Evolutionary conservation across 2,888 invertebrate species (phyloP).

Genomic region (Aproaerema taeniolella): DNA sequence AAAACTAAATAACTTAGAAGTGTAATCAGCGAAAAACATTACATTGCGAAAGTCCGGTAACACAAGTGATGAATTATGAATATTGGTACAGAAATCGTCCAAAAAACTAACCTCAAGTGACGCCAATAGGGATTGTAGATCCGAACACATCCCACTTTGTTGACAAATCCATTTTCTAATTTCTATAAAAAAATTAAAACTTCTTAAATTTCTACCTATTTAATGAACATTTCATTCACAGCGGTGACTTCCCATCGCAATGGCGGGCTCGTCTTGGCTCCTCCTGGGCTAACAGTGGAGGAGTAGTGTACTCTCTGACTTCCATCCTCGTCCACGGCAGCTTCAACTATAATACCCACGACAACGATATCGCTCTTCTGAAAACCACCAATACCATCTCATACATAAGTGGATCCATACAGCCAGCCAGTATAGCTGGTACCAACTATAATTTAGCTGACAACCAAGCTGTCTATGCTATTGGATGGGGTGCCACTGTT

Average conservation of each 20-base stretch:
- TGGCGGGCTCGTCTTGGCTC: slow-evolving; percentile 33
- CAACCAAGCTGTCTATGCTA: slow-evolving; percentile 31
- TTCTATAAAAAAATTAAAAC: too few relatives aligned
- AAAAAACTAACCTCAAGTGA: too few relatives aligned
- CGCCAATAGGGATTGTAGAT: too few relatives aligned
- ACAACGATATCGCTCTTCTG: slow-evolving; percentile 35
- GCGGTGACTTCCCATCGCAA: slow-evolving; percentile 15
- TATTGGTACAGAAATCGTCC: too few relatives aligned
- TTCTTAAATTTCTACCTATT: too few relatives aligned
- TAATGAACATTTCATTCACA: slow-evolving; percentile 9
- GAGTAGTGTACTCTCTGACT: slow-evolving; percentile 17
- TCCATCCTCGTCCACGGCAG: slow-evolving; percentile 26
- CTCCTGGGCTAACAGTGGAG: slow-evolving; percentile 26
- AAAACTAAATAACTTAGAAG: too few relatives aligned
- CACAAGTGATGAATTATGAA: too few relatives aligned
- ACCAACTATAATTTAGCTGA: slow-evolving; percentile 29
- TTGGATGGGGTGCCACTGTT: slow-evolving; percentile 33
- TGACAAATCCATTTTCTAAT: too few relatives aligned
- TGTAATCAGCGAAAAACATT: too few relatives aligned
- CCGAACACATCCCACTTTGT: too few relatives aligned
- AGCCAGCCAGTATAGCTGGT: slow-evolving; percentile 27
- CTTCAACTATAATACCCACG: slow-evolving; percentile 25
- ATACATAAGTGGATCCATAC: slow-evolving; percentile 20
- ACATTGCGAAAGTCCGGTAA: too few relatives aligned
- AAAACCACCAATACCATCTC: slow-evolving; percentile 18